Evolutionary conservation across 2,113 vertebrate species (phyloP).

Genomic region (Pyxicephalus adspersus): DNA sequence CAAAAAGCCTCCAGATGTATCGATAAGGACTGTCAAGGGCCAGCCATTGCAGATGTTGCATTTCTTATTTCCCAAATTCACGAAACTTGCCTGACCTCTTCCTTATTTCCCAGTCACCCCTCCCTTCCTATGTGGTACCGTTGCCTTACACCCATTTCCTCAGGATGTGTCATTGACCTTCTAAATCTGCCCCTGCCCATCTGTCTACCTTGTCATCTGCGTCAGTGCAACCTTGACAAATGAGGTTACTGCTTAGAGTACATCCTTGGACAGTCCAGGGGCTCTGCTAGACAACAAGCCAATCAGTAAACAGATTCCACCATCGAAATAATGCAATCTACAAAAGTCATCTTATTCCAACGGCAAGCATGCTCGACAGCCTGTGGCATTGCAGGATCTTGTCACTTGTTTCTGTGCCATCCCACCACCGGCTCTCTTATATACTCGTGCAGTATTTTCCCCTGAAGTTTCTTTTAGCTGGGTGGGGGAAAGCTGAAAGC

Average conservation of each 20-base stretch:
- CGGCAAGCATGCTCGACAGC: too few species aligned
- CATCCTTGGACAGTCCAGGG: background rate
- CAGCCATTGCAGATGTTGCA: too few species aligned
- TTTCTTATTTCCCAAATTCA: background rate
- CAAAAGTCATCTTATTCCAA: too few species aligned
- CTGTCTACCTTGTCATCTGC: background rate
- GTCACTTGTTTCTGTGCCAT: background rate
- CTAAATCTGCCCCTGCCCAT: background rate
- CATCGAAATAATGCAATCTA: too few species aligned
- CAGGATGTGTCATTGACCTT: background rate
- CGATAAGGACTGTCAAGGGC: too few species aligned
- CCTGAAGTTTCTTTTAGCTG: too few species aligned
- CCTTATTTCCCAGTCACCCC: constrained; percentile 3
- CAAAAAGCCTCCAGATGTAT: too few species aligned
- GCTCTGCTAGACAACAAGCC: background rate
- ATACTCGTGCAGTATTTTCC: too few species aligned
- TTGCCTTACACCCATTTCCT: constrained; percentile 28
- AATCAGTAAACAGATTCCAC: background rate
- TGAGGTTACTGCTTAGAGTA: background rate
- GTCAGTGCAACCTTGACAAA: background rate
- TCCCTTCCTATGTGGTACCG: constrained; percentile 9
- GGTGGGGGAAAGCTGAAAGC: too few species aligned
- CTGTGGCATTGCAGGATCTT: background rate
- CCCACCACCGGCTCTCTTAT: background rate
- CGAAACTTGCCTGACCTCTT: background rate